Percentiles rank a stretch among this genome's conserved stretches.
Conservation (phyloP, 2,113 vertebrate species). For the Puntigrus tetrazona region DNA sequence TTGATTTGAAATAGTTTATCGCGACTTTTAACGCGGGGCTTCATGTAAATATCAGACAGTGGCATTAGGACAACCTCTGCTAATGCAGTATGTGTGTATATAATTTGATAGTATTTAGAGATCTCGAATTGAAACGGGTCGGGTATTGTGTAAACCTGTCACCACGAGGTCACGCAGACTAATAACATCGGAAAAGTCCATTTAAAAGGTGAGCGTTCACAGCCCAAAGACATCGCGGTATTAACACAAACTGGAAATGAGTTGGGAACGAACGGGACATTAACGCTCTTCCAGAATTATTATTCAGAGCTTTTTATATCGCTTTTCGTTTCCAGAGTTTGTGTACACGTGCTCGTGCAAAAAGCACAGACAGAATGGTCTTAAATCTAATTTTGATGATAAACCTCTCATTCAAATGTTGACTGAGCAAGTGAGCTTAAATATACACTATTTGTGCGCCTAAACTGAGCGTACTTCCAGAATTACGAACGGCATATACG, state of each 20-base stretch:
- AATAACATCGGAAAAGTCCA: conserved; percentile 67
- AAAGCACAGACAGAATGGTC: background rate
- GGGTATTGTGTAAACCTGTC: conserved; percentile 69
- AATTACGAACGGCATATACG: conserved; percentile 12
- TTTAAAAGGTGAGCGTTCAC: conserved; percentile 71
- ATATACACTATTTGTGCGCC: conserved; percentile 17
- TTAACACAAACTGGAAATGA: conserved; percentile 59
- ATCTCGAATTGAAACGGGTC: conserved; percentile 66
- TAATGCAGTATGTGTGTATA: conserved; percentile 69
- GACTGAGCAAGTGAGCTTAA: conserved; percentile 21
- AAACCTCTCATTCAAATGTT: conserved; percentile 34
- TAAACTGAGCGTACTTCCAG: conserved; percentile 9
- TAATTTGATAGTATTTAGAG: conserved; percentile 78
- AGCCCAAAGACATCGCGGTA: conserved; percentile 58
- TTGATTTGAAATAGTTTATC: conserved; percentile 79
- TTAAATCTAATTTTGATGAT: conserved; percentile 40
- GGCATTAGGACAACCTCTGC: conserved; percentile 75
- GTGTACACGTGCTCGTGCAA: conserved; percentile 26
- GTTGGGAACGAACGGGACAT: conserved; percentile 54
- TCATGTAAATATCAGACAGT: conserved; percentile 79
- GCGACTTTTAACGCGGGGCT: conserved; percentile 69
- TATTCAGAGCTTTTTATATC: conserved; percentile 14
- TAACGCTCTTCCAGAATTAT: conserved; percentile 52
- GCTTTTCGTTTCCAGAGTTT: conserved; percentile 32
- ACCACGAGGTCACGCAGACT: conserved; percentile 72